A percentile compares a stretch with the other conserved stretches of the same genome.
These are phyloP conservation scores for Mya arenaria DNA, from an alignment of 1,140 invertebrate species.

Conservation along the genomic window DNA sequence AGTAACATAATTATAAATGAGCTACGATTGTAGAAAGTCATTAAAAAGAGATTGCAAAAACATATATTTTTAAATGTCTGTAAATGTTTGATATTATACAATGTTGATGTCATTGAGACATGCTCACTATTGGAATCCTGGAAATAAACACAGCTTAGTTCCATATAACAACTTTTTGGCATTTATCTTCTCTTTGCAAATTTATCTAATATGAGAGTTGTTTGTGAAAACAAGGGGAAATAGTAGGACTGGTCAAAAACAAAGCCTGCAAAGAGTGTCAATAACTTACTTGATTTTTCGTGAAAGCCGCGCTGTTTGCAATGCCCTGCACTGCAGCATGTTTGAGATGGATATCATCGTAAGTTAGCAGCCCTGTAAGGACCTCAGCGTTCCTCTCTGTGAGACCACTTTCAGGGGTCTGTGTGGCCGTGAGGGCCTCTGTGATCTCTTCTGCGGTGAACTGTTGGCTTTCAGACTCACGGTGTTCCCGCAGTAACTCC, in stretches of 20 bases:
- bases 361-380: slow-evolving; percentile 1
- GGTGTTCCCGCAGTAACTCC: slow-evolving; percentile 39
- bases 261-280: neutral
- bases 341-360: slow-evolving; percentile 31
- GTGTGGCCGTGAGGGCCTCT: slow-evolving; percentile 34
- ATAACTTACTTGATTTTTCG: slow-evolving; percentile 44
- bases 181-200: too few species aligned
- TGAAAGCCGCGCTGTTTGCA: slow-evolving; percentile 47
- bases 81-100: too few species aligned
- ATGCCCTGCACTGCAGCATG: slow-evolving; percentile 49
- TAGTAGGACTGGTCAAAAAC: neutral
- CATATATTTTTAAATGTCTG: too few species aligned
- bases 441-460: slow-evolving; percentile 40
- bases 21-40: too few species aligned
- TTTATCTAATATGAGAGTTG: too few species aligned
- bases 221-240: too few species aligned
- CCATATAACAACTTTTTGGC: too few species aligned
- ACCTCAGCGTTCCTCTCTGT: slow-evolving; percentile 45
- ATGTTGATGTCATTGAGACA: too few species aligned
- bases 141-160: too few species aligned
- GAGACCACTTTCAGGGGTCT: slow-evolving; percentile 39
- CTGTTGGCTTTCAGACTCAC: slow-evolving; percentile 4
- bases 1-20: too few species aligned
- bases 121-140: too few species aligned
- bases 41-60: too few species aligned